Percentiles rank a stretch among this genome's conserved stretches.
Evolutionary conservation across 2,797 vertebrate species (phyloP).

Genomic region (Neosilurus mollespiculum): DNA sequence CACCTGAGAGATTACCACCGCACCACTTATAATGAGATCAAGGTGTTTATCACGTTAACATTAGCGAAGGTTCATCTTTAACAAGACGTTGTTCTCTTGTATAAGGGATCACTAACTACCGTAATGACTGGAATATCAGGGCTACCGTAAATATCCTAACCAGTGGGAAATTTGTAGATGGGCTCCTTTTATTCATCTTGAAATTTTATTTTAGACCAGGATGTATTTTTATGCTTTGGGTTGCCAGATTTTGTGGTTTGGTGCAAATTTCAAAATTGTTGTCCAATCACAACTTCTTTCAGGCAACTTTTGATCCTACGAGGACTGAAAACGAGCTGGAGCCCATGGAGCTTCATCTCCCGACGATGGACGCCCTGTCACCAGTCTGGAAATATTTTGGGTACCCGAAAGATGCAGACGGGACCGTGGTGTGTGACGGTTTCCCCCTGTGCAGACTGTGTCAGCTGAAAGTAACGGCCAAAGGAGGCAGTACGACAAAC

Average conservation of each 20-base stretch:
- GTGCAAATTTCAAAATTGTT: too few species aligned
- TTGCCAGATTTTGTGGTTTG: neutral
- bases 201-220: neutral
- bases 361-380: conserved; percentile 21
- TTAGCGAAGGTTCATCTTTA: neutral
- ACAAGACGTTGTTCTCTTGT: neutral
- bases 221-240: too few species aligned
- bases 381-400: conserved; percentile 45
- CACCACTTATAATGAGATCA: conserved; percentile 33
- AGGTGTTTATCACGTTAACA: conserved; percentile 1
- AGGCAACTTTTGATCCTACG: conserved; percentile 3
- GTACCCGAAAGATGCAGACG: conserved; percentile 26
- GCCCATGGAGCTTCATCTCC: conserved; percentile 33
- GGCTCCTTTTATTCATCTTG: neutral
- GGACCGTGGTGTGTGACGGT: conserved; percentile 19
- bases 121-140: neutral
- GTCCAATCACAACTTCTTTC: neutral
- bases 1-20: conserved; percentile 43
- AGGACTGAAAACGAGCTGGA: conserved; percentile 8
- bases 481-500: conserved; percentile 35
- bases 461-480: conserved; percentile 34
- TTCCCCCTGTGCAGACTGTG: conserved; percentile 37
- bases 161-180: neutral
- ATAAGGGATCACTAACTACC: neutral
- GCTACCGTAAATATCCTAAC: neutral